Evolutionary conservation across 2,797 vertebrate genomes (phyloP), one percentile per base, ranked within the genome.

Genomic region (Petrocephalus sullivani): DNA sequence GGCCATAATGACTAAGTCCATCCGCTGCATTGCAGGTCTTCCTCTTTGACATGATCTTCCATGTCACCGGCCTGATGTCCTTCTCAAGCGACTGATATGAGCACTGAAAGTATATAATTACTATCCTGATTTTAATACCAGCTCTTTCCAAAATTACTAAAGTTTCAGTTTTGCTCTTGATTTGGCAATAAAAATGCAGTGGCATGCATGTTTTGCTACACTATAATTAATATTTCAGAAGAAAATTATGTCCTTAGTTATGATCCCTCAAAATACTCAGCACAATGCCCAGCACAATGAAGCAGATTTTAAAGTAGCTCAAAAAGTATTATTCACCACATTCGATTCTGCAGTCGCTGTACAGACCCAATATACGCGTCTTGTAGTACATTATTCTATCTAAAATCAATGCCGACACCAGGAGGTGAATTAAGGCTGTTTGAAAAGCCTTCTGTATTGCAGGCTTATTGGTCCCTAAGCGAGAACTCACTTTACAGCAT

Each of bases 351-450:
- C 23, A 28, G 19, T 14, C 0, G 23, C 51, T 33, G 51, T 84
- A 28, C 46, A 49, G 21, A 19, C 49, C 51, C n/a, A 54, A 28
- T 54, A 85, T 85, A 56, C 19, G n/a, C 41, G 19, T 56, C 82
- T 7, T 28, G 53, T 56, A 85, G 49, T 49, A 85, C 82, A 85
- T 54, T 56, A 85, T 82, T 82, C 49, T 54, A 23, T 56, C 83
- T 23, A 56, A 56, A 85, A 85, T 28, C 23, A 51, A 85, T 53
- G 51, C 14, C 9, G 83, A 57, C 51, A 83, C 81, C 81, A 54
- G 51, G 46, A 83, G 81, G 83, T 33, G 83, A 85, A 85, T 85
- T 56, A 54, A 85, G 51, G 82, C 82, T 85, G 49, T 21, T 56
- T 23, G 46, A 56, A 56, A 85, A 57, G 28, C 53, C 53, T 21